Evolutionary conservation across 2,113 vertebrate genomes (phyloP).

Genomic region (Carettochelys insculpta): DNA sequence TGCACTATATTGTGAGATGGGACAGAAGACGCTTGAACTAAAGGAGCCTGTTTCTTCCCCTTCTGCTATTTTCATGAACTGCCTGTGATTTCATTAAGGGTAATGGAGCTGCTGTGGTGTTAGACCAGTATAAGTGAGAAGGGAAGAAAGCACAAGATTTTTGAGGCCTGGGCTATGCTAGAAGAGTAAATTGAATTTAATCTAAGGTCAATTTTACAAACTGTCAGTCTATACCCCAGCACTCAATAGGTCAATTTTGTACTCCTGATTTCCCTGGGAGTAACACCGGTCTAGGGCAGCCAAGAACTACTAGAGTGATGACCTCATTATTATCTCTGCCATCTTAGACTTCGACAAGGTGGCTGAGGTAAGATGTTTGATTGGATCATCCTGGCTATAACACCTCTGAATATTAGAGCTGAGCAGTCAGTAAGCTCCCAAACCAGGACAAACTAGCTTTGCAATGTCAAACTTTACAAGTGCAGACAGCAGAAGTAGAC

Average conservation of each 20-base stretch:
- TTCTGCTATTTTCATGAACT: background rate
- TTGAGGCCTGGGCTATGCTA: too few species aligned
- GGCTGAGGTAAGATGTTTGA: background rate
- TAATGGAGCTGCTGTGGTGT: background rate
- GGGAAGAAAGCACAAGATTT: background rate
- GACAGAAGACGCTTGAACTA: background rate
- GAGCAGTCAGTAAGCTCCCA: background rate
- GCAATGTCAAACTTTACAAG: too few species aligned
- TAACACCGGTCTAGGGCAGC: background rate
- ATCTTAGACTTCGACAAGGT: background rate
- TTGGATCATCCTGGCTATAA: background rate
- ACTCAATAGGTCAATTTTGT: too few species aligned
- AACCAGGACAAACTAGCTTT: background rate
- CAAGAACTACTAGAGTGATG: rapidly evolving
- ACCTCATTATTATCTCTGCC: background rate
- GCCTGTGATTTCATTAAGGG: background rate
- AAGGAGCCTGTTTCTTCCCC: background rate
- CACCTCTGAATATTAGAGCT: background rate
- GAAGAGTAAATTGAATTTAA: too few species aligned
- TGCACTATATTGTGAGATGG: background rate
- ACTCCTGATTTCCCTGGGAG: too few species aligned
- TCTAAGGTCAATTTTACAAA: too few species aligned
- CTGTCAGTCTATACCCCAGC: too few species aligned
- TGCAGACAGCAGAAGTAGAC: too few species aligned
- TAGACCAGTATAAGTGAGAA: background rate